These are phyloP conservation scores for Lithophane ornitopus DNA, from an alignment of 2,888 invertebrate species.

Conservation along the genomic window DNA sequence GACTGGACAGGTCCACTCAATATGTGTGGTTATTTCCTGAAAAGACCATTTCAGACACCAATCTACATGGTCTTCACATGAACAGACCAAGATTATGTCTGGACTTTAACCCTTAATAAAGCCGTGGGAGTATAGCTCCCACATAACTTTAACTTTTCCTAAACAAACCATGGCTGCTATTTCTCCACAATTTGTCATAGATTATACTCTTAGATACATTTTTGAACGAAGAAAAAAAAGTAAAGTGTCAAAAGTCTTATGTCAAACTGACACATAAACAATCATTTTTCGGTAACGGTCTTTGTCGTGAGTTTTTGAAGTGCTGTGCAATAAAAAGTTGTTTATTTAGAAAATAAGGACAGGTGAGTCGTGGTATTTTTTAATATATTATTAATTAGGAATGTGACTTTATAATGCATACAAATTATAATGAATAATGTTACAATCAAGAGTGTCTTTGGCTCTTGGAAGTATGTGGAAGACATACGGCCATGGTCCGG, in stretches of 20 bases:
- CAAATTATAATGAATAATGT: slow-evolving; percentile 21
- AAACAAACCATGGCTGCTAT: background rate
- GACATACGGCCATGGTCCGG: slow-evolving; percentile 25
- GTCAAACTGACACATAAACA: slow-evolving; percentile 18
- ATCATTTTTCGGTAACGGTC: slow-evolving; percentile 13
- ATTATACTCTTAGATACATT: too few species aligned
- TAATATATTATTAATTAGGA: slow-evolving; percentile 19
- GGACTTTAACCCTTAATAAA: background rate
- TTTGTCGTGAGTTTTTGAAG: slow-evolving; percentile 22
- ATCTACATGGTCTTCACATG: too few species aligned
- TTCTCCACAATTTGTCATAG: too few species aligned
- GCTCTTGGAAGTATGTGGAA: slow-evolving; percentile 25
- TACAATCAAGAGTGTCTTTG: slow-evolving; percentile 19
- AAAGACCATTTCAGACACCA: too few species aligned
- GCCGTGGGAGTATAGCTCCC: too few species aligned
- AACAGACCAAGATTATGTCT: too few species aligned
- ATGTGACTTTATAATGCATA: slow-evolving; percentile 13
- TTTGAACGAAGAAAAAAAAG: slow-evolving; percentile 2
- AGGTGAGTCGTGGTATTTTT: slow-evolving; percentile 12
- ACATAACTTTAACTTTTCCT: too few species aligned
- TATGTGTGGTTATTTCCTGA: too few species aligned
- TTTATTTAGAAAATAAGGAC: slow-evolving; percentile 19
- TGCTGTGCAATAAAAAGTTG: slow-evolving; percentile 20
- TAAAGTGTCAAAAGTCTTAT: slow-evolving; percentile 21
- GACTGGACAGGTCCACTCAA: too few species aligned